phyloP scores from a whole-genome alignment of 2,113 vertebrate genomes.

The Himantopus leucocephalus region DNA sequence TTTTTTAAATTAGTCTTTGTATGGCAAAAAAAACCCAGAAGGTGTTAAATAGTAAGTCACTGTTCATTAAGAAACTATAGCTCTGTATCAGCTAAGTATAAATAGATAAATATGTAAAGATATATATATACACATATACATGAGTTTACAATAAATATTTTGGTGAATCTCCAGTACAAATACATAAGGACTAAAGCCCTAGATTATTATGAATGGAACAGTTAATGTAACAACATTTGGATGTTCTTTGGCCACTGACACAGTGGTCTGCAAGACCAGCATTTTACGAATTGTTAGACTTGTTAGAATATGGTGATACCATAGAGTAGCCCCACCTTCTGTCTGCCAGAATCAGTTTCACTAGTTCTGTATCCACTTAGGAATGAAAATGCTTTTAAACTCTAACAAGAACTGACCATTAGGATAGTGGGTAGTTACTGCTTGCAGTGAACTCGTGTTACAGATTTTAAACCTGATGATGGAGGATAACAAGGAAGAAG shows the following conservation, averaged over 20 bases:
- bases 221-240: neutral
- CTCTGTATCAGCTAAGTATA: neutral
- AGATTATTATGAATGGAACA: neutral
- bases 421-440: neutral
- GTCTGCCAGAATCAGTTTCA: neutral
- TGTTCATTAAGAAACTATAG: neutral
- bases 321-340: neutral
- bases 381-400: neutral
- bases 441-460: neutral
- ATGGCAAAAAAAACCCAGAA: neutral
- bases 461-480: neutral
- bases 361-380: neutral
- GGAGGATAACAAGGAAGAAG: neutral
- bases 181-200: neutral
- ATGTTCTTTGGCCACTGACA: neutral
- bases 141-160: neutral
- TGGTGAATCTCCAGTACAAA: neutral
- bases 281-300: neutral
- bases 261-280: neutral
- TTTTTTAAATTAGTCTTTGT: neutral
- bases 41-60: neutral
- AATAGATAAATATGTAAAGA: neutral
- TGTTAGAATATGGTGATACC: neutral
- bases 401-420: neutral
- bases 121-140: neutral